phyloP scores from a whole-genome alignment of 2,888 invertebrate genomes.

The Atethmia centrago region DNA sequence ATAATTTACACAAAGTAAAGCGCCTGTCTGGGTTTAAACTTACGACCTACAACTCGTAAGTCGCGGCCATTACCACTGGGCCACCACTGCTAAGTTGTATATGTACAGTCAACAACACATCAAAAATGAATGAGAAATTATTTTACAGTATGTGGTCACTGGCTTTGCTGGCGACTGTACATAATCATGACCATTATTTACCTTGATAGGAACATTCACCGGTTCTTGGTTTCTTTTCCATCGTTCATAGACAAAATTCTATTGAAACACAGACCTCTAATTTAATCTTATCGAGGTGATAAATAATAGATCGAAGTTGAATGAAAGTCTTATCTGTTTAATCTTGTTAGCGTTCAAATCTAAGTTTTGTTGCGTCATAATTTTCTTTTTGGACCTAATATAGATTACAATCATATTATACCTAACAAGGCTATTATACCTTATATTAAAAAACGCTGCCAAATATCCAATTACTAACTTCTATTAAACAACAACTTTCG shows the following conservation, averaged over 20 bases:
- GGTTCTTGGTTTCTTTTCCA: background rate
- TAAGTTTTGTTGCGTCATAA: background rate
- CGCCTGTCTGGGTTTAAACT: too few relatives aligned
- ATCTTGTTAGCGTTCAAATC: background rate
- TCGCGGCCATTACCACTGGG: too few relatives aligned
- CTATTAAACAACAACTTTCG: slow-evolving; percentile 25
- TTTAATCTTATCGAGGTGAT: background rate
- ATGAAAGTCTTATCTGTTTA: background rate
- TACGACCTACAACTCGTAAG: too few relatives aligned
- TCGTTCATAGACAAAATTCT: too few relatives aligned
- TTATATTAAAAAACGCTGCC: slow-evolving; percentile 12
- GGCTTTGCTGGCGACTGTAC: too few relatives aligned
- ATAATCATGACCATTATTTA: background rate
- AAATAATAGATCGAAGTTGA: background rate
- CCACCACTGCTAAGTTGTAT: too few relatives aligned
- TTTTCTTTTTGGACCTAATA: background rate
- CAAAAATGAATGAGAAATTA: too few relatives aligned
- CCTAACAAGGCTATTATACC: too few relatives aligned
- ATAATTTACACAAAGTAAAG: too few relatives aligned
- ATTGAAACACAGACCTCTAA: too few relatives aligned
- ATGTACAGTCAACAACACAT: too few relatives aligned
- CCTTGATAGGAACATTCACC: background rate
- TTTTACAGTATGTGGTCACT: too few relatives aligned
- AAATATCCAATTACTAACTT: slow-evolving; percentile 38
- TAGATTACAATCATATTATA: background rate